These are phyloP conservation scores for Leptinotarsa haldemani DNA, from an alignment of 2,888 invertebrate genomes.

Conservation along the genomic window DNA sequence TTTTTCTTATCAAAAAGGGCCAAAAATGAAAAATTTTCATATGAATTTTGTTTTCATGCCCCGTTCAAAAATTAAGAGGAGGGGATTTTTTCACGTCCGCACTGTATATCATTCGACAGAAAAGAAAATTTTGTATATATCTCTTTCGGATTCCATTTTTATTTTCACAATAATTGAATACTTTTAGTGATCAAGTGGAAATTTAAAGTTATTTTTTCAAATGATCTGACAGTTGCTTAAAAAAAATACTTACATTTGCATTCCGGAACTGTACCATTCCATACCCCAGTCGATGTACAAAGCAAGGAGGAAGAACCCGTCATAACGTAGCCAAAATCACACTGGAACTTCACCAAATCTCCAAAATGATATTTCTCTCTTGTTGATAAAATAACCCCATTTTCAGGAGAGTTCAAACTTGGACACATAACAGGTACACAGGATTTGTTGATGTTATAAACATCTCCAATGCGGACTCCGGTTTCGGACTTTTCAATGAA, in stretches of 20 bases:
- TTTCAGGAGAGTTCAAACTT: slow-evolving; percentile 79
- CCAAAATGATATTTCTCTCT: slow-evolving; percentile 88
- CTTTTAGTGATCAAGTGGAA: no score
- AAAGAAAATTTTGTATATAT: no score
- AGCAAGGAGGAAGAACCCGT: slow-evolving; percentile 86
- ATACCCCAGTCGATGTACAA: slow-evolving; percentile 89
- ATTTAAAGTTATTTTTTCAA: no score
- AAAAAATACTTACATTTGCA: slow-evolving; percentile 83
- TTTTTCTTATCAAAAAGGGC: no score
- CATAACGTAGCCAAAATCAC: slow-evolving; percentile 94
- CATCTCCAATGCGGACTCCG: slow-evolving; percentile 89
- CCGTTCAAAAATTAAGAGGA: no score
- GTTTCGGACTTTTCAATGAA: slow-evolving; percentile 83
- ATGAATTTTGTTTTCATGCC: no score
- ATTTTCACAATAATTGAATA: no score
- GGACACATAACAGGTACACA: slow-evolving; percentile 96
- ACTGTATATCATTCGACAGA: no score
- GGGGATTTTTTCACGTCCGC: no score
- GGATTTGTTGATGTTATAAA: slow-evolving; percentile 89
- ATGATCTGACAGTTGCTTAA: not conserved
- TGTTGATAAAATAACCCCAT: slow-evolving; percentile 85
- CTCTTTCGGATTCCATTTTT: no score
- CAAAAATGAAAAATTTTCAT: no score
- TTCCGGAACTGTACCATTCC: slow-evolving; percentile 94
- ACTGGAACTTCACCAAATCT: slow-evolving; percentile 90